Conservation (phyloP, 2,888 invertebrate genomes). For the Cataglyphis cursor region DNA sequence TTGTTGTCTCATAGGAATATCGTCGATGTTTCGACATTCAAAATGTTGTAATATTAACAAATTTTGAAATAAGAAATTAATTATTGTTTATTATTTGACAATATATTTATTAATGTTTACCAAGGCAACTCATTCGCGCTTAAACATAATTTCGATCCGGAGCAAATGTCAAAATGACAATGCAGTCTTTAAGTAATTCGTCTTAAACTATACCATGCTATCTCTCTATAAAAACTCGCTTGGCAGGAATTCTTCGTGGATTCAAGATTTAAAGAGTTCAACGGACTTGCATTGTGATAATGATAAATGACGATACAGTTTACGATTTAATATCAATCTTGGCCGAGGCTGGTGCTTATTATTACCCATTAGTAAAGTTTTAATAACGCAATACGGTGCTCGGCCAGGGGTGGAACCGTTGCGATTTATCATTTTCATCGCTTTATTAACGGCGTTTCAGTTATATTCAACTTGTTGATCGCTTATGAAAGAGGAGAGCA, state of each 20-base stretch:
- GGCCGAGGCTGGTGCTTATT: slow-evolving; percentile 80
- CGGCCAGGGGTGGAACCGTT: slow-evolving; percentile 70
- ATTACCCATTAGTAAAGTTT: slow-evolving; percentile 84
- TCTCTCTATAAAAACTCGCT: slow-evolving; percentile 36
- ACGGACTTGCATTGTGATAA: slow-evolving; percentile 75
- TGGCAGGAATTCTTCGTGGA: slow-evolving; percentile 51
- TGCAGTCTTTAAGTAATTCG: slow-evolving; percentile 12
- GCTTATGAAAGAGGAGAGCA: slow-evolving; percentile 66
- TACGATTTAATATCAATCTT: slow-evolving; percentile 83
- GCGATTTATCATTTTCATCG: slow-evolving; percentile 82
- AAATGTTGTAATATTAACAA: neutral
- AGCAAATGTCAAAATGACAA: neutral
- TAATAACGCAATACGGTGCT: slow-evolving; percentile 80
- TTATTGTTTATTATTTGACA: neutral
- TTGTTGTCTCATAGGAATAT: slow-evolving; percentile 23
- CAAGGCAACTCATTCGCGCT: neutral
- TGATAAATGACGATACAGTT: slow-evolving; percentile 80
- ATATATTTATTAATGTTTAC: neutral
- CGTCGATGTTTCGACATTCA: neutral
- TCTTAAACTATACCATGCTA: slow-evolving; percentile 13
- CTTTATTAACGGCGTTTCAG: slow-evolving; percentile 79
- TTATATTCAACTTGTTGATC: slow-evolving; percentile 83
- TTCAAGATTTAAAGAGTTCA: slow-evolving; percentile 59
- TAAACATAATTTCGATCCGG: neutral
- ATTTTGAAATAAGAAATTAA: neutral